Evolutionary conservation across 2,888 invertebrate species (phyloP), one percentile per base, ranked within the genome.

Genomic region (Artemia sp.): DNA sequence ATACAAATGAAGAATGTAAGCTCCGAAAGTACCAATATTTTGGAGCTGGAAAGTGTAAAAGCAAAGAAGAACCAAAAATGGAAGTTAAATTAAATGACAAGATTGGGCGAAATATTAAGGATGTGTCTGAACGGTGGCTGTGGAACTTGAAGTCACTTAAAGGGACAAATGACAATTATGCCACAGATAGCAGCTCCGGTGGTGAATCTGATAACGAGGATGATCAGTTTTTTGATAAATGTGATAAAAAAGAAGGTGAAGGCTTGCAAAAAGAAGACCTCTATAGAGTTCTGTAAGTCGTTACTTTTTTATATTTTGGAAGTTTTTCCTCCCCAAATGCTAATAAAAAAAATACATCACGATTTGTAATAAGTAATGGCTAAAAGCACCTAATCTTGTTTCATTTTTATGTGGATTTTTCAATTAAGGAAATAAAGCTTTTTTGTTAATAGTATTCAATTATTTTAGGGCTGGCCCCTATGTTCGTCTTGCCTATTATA

Each of bases 141-240:
- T 75, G 8, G 78, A 79, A 72, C 73, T 78, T 69, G 75, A 74
- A 52, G 73, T 72, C 19, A 74, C 75, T 72, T 75, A 75, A 53
- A 72, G 74, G 70, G 79, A 86, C 86, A 75, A 81, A 91, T 73
- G 94, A 95, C 79, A 92, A 92, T 1, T 94, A 95, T 80, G 92
- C 90, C 52, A 95, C 95, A 1, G 91, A 87, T 14, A 92, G 92
- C 72, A 93, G 92, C 76, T 93, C 93, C 14, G 94, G 92, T 69
- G 92, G 91, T 52, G 94, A 94, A 78, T 92, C 92, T 76, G 90
- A 90, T 78, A 93, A 94, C 81, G 93, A 94, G 78, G 85, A 58
- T 24, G 64, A n/a, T 24, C 24, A 58, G 14, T 58, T 58, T 24
- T 9, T 19, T n/a, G 64, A 58, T 58, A 58, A 58, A 11, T 19